A percentile compares a stretch with the other conserved stretches of the same genome.
phyloP scores from a whole-genome alignment of 2,888 invertebrate genomes.

The Melanostoma mellinum region DNA sequence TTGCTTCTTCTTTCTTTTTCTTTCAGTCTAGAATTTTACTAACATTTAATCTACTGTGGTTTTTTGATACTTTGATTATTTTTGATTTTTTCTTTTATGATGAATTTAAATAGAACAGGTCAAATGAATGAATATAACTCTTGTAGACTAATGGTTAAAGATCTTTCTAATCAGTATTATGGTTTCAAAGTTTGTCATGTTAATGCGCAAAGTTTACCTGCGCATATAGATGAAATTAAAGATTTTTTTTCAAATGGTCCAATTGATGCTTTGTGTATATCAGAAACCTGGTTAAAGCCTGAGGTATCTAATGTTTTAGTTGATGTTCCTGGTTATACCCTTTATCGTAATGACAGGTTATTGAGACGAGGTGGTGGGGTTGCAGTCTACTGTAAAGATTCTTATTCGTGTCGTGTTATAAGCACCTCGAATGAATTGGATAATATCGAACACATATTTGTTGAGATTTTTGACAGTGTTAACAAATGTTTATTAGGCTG shows the following conservation, averaged over 20 bases:
- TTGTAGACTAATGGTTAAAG: background rate
- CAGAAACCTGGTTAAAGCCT: slow-evolving; percentile 14
- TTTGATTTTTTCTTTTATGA: too few relatives aligned
- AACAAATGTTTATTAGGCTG: slow-evolving; percentile 12
- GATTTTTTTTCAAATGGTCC: slow-evolving; percentile 1
- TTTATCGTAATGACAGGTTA: slow-evolving; percentile 9
- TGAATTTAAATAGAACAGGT: too few relatives aligned
- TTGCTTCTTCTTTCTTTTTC: too few relatives aligned
- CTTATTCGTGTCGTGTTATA: slow-evolving; percentile 1
- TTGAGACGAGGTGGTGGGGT: slow-evolving; percentile 8
- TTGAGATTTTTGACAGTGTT: background rate
- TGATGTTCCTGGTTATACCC: slow-evolving; percentile 2
- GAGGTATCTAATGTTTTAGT: background rate
- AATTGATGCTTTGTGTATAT: background rate
- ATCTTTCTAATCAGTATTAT: slow-evolving; percentile 3
- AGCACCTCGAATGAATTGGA: background rate
- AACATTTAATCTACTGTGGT: too few relatives aligned
- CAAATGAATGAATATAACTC: slow-evolving; percentile 1
- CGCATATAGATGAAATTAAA: background rate
- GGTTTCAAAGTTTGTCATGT: slow-evolving; percentile 6
- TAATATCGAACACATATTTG: background rate
- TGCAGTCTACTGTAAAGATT: background rate
- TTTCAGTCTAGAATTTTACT: too few relatives aligned
- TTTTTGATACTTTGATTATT: too few relatives aligned
- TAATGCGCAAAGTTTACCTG: slow-evolving; percentile 1